Percentiles rank a stretch among this genome's conserved stretches.
Conservation (phyloP, 2,113 vertebrate genomes). For the Tragelaphus strepsiceros region DNA sequence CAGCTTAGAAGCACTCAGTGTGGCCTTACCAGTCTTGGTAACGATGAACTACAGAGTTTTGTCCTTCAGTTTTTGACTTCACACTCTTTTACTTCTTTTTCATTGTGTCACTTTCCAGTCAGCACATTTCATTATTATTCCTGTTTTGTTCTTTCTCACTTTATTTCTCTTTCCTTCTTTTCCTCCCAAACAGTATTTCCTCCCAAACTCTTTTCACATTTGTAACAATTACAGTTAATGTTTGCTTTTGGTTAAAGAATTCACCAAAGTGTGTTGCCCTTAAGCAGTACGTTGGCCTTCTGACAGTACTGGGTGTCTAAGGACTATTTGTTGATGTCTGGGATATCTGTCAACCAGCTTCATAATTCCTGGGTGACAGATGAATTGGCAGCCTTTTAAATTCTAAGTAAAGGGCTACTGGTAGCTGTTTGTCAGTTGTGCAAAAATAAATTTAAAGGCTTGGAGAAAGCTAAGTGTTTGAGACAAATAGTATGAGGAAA, state of each 20-base stretch:
- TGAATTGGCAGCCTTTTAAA: constrained; percentile 23
- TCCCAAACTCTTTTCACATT: neutral
- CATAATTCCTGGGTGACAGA: neutral
- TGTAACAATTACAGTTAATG: neutral
- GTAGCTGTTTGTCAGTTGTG: neutral
- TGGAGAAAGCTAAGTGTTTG: neutral
- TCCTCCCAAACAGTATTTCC: neutral
- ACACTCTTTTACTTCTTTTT: neutral
- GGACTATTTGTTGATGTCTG: neutral
- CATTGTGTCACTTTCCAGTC: neutral
- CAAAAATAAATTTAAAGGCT: neutral
- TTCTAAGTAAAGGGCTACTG: neutral
- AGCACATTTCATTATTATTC: neutral
- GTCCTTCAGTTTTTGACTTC: neutral
- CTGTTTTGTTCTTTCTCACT: neutral
- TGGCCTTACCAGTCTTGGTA: neutral
- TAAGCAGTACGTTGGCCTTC: neutral
- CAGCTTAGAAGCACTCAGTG: neutral
- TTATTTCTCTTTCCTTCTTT: neutral
- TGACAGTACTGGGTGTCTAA: neutral
- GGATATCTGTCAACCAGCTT: neutral
- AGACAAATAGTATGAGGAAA: neutral
- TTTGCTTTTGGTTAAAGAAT: constrained; percentile 15
- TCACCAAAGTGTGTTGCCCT: neutral
- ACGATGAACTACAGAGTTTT: neutral